Evolutionary conservation across 2,888 invertebrate genomes (phyloP).

Genomic region (Spatulosminthurus flaviceps): DNA sequence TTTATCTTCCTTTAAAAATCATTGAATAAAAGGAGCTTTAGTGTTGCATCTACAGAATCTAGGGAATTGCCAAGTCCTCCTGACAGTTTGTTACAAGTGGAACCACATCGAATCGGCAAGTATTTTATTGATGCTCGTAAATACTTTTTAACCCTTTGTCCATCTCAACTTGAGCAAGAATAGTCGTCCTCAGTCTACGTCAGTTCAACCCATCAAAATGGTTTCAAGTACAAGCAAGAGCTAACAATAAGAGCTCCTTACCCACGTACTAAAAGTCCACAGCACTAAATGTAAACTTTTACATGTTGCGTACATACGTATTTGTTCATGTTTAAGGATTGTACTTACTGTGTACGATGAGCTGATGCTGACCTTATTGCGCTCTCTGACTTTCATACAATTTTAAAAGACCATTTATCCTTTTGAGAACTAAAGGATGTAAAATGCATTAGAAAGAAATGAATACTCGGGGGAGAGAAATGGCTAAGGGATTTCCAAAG

Average conservation of each 20-base stretch:
- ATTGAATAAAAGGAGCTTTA: neutral
- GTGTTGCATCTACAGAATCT: neutral
- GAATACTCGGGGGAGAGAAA: no score
- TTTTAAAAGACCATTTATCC: no score
- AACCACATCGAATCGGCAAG: neutral
- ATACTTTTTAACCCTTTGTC: neutral
- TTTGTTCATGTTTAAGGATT: no score
- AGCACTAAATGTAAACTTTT: no score
- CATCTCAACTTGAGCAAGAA: neutral
- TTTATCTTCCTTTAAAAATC: no score
- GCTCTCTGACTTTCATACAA: no score
- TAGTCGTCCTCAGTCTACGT: neutral
- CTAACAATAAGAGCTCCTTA: neutral
- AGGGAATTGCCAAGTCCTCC: neutral
- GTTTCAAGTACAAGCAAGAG: neutral
- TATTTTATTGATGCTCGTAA: slow-evolving; percentile 22
- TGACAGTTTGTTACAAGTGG: neutral
- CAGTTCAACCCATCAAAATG: neutral
- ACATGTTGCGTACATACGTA: neutral
- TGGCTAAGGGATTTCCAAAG: no score
- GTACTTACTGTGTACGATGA: no score
- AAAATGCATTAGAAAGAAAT: no score
- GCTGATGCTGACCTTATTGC: no score
- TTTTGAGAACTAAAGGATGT: no score
- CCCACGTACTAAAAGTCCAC: no score